Conservation (phyloP, 2,797 vertebrate species). For the Eulemur coronatus region DNA sequence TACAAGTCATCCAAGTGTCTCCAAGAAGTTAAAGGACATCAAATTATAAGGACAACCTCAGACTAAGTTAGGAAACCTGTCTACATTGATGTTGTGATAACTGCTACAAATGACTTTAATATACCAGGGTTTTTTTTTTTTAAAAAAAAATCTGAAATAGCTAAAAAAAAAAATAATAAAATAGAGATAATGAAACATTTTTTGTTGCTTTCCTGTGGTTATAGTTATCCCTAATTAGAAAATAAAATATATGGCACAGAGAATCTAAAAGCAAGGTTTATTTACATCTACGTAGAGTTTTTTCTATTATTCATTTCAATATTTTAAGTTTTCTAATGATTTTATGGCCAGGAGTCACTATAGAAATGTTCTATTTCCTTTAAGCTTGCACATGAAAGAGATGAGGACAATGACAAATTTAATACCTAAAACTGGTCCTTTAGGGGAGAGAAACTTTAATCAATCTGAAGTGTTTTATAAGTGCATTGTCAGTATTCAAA, state of each 20-base stretch:
- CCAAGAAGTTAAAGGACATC: conserved; percentile 4
- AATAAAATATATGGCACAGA: neutral
- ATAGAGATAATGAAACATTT: neutral
- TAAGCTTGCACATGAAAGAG: conserved; percentile 30
- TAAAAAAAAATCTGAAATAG: neutral
- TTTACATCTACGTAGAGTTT: neutral
- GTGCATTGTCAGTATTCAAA: conserved; percentile 29
- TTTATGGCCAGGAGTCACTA: neutral
- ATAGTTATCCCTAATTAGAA: conserved; percentile 31
- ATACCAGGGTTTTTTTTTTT: neutral
- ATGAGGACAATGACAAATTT: neutral
- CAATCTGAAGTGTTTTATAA: neutral
- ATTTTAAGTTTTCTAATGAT: conserved; percentile 33
- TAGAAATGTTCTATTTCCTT: neutral
- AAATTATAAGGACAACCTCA: neutral
- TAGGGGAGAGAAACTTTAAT: neutral
- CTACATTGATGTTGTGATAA: neutral
- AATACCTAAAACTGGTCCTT: neutral
- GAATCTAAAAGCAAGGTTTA: conserved; percentile 18
- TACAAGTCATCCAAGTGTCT: neutral
- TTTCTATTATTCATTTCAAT: conserved; percentile 26
- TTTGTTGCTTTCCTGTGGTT: conserved; percentile 1
- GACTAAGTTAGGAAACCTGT: neutral
- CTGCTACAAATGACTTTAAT: neutral
- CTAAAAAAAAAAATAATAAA: neutral